phyloP scores from a whole-genome alignment of 2,113 vertebrate species.

The Elgaria multicarinata region DNA sequence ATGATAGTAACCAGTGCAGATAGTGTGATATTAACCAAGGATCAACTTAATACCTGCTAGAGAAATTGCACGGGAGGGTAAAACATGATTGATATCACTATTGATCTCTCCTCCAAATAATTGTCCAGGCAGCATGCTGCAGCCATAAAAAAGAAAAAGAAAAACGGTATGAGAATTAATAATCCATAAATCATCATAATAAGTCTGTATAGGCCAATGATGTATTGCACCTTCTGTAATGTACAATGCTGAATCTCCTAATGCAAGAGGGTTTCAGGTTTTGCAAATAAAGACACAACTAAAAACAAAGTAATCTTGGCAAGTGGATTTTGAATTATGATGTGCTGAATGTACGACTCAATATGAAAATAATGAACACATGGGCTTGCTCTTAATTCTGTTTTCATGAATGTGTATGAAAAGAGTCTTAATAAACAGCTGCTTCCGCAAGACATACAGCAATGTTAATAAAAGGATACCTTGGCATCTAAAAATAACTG shows the following conservation, averaged over 20 bases:
- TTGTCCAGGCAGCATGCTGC: background rate
- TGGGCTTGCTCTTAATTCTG: background rate
- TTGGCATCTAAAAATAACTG: constrained; percentile 12
- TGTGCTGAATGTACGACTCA: background rate
- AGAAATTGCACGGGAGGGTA: background rate
- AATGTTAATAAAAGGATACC: constrained; percentile 13
- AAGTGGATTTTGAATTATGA: background rate
- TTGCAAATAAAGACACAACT: background rate
- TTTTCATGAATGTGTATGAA: background rate
- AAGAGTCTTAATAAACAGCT: background rate
- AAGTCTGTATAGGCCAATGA: background rate
- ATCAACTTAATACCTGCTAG: background rate
- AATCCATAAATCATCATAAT: background rate
- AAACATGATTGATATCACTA: too few species aligned
- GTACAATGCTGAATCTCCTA: background rate
- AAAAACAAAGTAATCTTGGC: background rate
- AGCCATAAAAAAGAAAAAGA: background rate
- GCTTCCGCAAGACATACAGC: background rate
- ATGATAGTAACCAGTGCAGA: background rate
- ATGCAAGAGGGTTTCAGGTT: background rate
- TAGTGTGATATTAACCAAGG: background rate
- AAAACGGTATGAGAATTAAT: background rate
- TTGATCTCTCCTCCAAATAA: background rate
- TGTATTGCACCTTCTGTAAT: background rate
- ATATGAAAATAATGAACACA: background rate